Evolutionary conservation across 2,797 vertebrate genomes (phyloP), one percentile per base, ranked within the genome.

Genomic region (Valencia hispanica): DNA sequence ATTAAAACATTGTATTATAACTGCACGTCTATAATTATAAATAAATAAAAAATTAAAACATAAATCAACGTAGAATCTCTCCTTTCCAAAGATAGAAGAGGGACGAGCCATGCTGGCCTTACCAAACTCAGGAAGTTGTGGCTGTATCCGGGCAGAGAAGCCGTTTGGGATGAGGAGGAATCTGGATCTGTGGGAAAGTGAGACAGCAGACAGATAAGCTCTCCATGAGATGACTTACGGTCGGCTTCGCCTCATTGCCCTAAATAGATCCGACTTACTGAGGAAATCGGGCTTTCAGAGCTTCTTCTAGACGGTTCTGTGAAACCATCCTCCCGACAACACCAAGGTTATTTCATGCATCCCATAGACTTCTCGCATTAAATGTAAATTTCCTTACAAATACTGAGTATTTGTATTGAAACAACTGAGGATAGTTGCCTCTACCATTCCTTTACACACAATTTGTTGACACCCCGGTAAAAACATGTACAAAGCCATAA

Each of bases 131-230:
- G 94, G 78, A 96, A 94, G 45, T 95, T 96, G 85, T 92, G 94
- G 76, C 96, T 95, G 57, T 97, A 97, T 68, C 95, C 96, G 61
- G 97, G 97, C 74, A 98, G 93, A 75, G 97, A 98, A 48, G 95
- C 94, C 0, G 96, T 96, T 94, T 97, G 97, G 79, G 96, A 96
- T 8, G 95, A 91, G 2, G 92, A 88, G 48, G 92, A 92, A 77
- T 93, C 95, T 68, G 93, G 89, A 90, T 96, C 97, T 97, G 81
- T 79, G 74, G 65, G 27, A 85, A 73, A 85, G 72, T 70, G 73
- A 84, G 85, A 84, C 70, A 68, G 53, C 51, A 88, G 74, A 81
- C 36, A 76, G 71, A 86, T 86, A 76, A 89, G 51, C 34, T 85
- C 34, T 73, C 9, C 2, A 2, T 41, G 5, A 79, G 59, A 73